Percentiles rank a stretch among this genome's conserved stretches.
These are phyloP conservation scores for Oconnorella tubifera DNA, from an alignment of 2,888 invertebrate species.

Conservation along the genomic window DNA sequence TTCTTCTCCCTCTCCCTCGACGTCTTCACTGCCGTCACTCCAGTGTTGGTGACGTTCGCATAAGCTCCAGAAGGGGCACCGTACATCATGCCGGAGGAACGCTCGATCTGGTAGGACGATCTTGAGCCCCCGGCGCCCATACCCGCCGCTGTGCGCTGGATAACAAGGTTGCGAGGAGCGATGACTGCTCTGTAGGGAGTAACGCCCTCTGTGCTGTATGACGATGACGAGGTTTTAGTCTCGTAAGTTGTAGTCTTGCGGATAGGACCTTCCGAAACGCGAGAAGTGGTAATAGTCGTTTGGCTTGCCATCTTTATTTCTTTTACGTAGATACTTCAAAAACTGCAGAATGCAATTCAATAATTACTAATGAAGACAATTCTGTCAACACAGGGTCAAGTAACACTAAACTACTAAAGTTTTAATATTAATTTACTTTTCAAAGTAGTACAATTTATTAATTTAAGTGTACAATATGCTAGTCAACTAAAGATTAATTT, in stretches of 20 bases:
- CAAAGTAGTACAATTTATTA: no score
- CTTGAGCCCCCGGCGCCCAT: conserved; percentile 3
- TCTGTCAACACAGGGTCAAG: no score
- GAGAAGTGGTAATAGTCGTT: conserved; percentile 18
- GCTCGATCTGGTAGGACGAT: conserved; percentile 44
- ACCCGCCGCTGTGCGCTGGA: conserved; percentile 24
- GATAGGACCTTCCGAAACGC: conserved; percentile 22
- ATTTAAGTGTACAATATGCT: no score
- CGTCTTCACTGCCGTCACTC: conserved; percentile 55
- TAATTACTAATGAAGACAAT: no score
- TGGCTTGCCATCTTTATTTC: conserved; percentile 6
- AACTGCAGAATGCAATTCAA: no score
- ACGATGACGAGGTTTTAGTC: conserved; percentile 18
- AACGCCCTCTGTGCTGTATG: conserved; percentile 19
- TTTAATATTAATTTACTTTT: no score
- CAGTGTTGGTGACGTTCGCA: conserved; percentile 43
- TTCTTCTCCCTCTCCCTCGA: conserved; percentile 59
- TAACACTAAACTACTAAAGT: no score
- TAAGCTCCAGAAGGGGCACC: conserved; percentile 39
- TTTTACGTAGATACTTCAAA: background rate
- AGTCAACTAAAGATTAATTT: no score
- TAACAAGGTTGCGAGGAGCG: conserved; percentile 25
- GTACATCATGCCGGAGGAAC: conserved; percentile 14
- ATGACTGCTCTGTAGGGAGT: conserved; percentile 20
- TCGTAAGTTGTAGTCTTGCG: conserved; percentile 19